phyloP scores from a whole-genome alignment of 2,888 invertebrate species.

The Nematopogon swammerdamellus region DNA sequence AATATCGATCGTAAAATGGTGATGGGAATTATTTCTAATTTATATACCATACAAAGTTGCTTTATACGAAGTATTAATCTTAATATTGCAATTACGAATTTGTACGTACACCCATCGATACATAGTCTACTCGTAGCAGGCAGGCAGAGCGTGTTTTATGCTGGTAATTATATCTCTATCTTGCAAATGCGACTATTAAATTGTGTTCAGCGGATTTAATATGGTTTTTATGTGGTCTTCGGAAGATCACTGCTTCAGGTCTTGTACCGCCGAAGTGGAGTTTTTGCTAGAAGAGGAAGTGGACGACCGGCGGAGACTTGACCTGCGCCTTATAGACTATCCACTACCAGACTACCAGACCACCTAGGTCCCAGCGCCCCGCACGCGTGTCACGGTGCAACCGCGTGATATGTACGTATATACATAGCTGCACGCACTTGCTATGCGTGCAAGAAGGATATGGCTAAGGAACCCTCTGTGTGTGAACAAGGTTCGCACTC shows the following conservation, averaged over 20 bases:
- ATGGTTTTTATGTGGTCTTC: background rate
- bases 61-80: background rate
- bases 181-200: background rate
- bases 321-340: too few relatives aligned
- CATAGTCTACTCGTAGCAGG: too few relatives aligned
- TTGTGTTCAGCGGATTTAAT: background rate
- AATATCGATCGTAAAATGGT: background rate
- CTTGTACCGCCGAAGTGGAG: background rate
- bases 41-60: background rate
- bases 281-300: too few relatives aligned
- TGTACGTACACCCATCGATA: background rate
- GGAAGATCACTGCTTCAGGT: background rate
- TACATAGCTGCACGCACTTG: too few relatives aligned
- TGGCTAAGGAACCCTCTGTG: too few relatives aligned
- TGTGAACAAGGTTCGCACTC: too few relatives aligned
- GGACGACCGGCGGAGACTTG: too few relatives aligned
- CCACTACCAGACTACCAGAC: too few relatives aligned
- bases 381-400: too few relatives aligned
- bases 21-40: background rate
- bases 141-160: background rate
- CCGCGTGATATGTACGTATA: too few relatives aligned
- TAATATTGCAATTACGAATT: background rate
- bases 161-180: background rate
- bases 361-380: too few relatives aligned
- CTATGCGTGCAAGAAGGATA: too few relatives aligned